These are phyloP conservation scores for Botrylloides violaceus DNA, from an alignment of 23 tunicate species.

Conservation along the genomic window DNA sequence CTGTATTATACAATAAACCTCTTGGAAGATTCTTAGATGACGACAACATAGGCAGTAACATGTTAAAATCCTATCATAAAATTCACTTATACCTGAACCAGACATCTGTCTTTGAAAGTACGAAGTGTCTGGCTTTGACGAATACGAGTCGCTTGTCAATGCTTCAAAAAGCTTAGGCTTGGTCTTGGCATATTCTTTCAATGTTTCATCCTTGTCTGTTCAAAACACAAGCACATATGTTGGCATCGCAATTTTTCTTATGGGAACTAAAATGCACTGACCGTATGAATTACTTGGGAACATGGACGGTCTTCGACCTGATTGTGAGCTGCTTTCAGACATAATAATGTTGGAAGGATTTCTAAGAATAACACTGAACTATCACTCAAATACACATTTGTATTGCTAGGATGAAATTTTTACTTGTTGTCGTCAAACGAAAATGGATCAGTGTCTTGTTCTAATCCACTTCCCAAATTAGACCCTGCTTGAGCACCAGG, in stretches of 20 bases:
- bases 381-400: no score
- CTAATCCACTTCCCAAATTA: constrained; percentile 12
- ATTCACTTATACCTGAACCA: not conserved
- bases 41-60: no score
- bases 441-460: constrained; percentile 46
- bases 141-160: constrained; percentile 4
- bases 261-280: not conserved
- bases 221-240: not conserved
- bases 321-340: constrained; percentile 31
- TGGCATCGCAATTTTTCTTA: not conserved
- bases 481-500: not conserved
- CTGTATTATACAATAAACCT: no score
- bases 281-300: constrained; percentile 12
- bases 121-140: not conserved
- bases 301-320: not conserved
- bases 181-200: constrained; percentile 5
- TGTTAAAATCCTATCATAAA: no score
- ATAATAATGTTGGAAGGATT: constrained; percentile 65
- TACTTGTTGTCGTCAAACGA: constrained; percentile 69
- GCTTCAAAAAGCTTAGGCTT: constrained; percentile 16
- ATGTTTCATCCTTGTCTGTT: constrained; percentile 15
- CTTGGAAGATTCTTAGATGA: no score
- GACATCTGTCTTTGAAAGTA: not conserved
- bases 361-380: constrained; percentile 25
- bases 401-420: no score